phyloP scores from a whole-genome alignment of 2,797 vertebrate genomes.

The Varecia variegata region DNA sequence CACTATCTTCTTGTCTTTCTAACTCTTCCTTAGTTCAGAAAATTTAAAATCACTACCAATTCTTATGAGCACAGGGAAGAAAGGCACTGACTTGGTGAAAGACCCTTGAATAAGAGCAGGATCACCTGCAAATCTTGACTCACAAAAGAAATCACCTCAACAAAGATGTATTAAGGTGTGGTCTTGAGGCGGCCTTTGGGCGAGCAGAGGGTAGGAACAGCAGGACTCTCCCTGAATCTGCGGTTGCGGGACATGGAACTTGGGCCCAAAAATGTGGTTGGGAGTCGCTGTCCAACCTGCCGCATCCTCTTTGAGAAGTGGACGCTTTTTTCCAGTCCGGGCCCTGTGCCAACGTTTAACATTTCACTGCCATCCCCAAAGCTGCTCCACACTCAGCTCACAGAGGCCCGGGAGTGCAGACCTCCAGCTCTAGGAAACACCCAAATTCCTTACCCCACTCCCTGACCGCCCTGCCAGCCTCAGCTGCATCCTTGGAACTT shows the following conservation, averaged over 20 bases:
- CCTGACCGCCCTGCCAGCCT: not conserved
- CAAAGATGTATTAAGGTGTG: not conserved
- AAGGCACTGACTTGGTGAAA: not conserved
- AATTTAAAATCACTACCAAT: conserved; percentile 45
- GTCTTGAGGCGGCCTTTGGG: not conserved
- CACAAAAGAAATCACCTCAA: not conserved
- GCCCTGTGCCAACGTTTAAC: no score
- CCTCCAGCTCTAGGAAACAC: not conserved
- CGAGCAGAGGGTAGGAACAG: not conserved
- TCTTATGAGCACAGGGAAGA: conserved; percentile 49
- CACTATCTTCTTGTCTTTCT: conserved; percentile 60
- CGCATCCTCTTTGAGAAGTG: not conserved
- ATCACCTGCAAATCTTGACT: not conserved
- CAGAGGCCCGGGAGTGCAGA: not conserved
- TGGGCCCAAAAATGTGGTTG: no score
- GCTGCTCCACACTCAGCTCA: not conserved
- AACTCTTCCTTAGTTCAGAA: conserved; percentile 69
- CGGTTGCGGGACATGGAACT: not conserved
- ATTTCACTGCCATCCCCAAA: not conserved
- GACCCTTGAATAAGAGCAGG: not conserved
- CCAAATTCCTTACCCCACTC: not conserved
- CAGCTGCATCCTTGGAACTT: not conserved
- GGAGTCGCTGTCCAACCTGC: not conserved
- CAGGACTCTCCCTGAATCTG: not conserved
- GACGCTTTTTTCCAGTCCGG: not conserved